These are phyloP conservation scores for Glossophaga mutica DNA, from an alignment of 2,797 vertebrate genomes.

Conservation along the genomic window DNA sequence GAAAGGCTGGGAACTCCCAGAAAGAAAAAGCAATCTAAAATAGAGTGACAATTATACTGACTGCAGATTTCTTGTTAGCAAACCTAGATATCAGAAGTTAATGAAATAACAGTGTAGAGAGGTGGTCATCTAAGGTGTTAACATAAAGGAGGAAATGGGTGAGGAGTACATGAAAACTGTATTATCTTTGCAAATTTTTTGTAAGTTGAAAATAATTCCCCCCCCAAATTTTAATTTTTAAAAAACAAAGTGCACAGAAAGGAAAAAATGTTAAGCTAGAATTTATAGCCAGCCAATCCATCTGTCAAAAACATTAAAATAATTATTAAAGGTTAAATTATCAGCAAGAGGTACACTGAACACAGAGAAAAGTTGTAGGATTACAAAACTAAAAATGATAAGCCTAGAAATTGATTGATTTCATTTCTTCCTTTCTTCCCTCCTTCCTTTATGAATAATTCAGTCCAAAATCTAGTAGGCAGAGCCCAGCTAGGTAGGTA, in stretches of 20 bases:
- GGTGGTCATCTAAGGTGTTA: not conserved
- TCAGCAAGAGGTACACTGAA: not conserved
- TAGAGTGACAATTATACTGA: not conserved
- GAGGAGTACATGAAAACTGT: not conserved
- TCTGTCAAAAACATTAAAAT: not conserved
- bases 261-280: not conserved
- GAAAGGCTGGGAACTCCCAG: not conserved
- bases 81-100: not conserved
- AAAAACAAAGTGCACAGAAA: not conserved
- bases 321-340: not conserved
- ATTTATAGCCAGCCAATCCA: not conserved
- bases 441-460: constrained; percentile 13
- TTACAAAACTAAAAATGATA: not conserved
- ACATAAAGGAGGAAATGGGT: not conserved
- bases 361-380: not conserved
- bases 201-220: not conserved
- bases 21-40: constrained; percentile 2
- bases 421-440: not conserved
- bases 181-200: not conserved
- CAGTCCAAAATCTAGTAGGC: not conserved
- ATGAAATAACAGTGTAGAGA: not conserved
- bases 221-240: not conserved
- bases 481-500: not conserved
- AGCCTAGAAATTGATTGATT: not conserved
- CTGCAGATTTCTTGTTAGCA: not conserved